Evolutionary conservation across 2,113 vertebrate species (phyloP).

Genomic region (Xenopus tropicalis): UCB_Xtro_10.0 CM004451.2:8263501-8264000

Average conservation of each 20-base stretch:
- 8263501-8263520: too few relatives aligned
- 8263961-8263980: not conserved
- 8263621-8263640: constrained; percentile 7
- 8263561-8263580: too few relatives aligned
- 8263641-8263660: constrained; percentile 24
- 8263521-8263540: too few relatives aligned
- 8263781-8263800: not conserved
- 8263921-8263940: not conserved
- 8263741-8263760: not conserved
- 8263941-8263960: not conserved
- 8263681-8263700: constrained; percentile 29
- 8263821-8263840: not conserved
- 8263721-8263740: not conserved
- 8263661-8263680: constrained; percentile 18
- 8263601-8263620: constrained; percentile 11
- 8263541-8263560: not conserved
- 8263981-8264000: not conserved
- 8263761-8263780: not conserved
- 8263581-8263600: not conserved
- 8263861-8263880: not conserved
- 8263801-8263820: not conserved
- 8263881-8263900: not conserved
- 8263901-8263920: not conserved
- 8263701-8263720: not conserved
- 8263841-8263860: not conserved